Percentiles rank a stretch among this genome's conserved stretches.
Conservation (phyloP, 2,797 vertebrate genomes). For the Megalops cyprinoides region DNA sequence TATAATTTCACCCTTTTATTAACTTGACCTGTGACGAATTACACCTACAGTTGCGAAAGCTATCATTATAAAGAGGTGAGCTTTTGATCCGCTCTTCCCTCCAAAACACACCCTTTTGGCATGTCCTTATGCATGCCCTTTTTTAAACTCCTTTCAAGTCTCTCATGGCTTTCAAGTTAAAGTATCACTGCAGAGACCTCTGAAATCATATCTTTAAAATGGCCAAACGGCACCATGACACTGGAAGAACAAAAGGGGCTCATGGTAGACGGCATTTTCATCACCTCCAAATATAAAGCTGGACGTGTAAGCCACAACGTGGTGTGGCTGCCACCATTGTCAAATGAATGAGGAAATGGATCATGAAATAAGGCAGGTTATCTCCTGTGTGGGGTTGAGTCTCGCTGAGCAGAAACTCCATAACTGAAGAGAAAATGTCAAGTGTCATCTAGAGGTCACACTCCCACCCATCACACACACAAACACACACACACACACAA, state of each 20-base stretch:
- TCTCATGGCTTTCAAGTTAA: conserved; percentile 20
- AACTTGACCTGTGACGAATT: background rate
- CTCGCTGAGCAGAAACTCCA: background rate
- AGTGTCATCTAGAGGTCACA: background rate
- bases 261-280: background rate
- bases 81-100: background rate
- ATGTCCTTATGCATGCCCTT: conserved; percentile 15
- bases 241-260: background rate
- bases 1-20: conserved; percentile 22
- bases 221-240: background rate
- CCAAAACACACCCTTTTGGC: conserved; percentile 21
- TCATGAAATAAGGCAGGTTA: background rate
- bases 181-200: conserved; percentile 12
- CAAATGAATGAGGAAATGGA: background rate
- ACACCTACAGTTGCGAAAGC: conserved; percentile 1
- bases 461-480: conserved; percentile 51
- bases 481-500: conserved; percentile 30
- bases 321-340: no score
- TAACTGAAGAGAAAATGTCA: conserved; percentile 22
- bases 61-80: background rate
- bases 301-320: no score
- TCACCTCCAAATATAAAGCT: background rate
- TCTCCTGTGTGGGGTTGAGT: background rate
- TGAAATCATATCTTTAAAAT: conserved; percentile 17
- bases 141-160: conserved; percentile 33